Percentiles rank a stretch among this genome's conserved stretches.
These are phyloP conservation scores for Pseudoips prasinana DNA, from an alignment of 2,888 invertebrate genomes.

Conservation along the genomic window DNA sequence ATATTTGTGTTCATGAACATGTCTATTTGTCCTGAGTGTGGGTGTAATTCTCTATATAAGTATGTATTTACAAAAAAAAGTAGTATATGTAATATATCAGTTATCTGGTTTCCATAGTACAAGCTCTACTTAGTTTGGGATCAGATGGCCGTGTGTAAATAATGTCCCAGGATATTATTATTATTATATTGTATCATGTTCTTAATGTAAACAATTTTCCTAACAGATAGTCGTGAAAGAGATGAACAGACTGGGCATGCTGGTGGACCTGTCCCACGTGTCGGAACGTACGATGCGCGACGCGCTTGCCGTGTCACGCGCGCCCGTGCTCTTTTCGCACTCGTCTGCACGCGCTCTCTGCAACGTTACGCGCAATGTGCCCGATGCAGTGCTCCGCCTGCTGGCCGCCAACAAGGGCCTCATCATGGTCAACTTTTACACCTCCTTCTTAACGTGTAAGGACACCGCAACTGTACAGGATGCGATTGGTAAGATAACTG, in stretches of 20 bases:
- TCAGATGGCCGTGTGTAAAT: too few relatives aligned
- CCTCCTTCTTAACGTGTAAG: constrained; percentile 88
- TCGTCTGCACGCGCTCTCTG: constrained; percentile 91
- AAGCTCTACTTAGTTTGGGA: too few relatives aligned
- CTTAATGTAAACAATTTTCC: too few relatives aligned
- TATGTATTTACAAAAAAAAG: too few relatives aligned
- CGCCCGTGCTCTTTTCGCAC: constrained; percentile 93
- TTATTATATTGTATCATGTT: too few relatives aligned
- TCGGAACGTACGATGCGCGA: constrained; percentile 91
- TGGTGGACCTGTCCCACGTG: constrained; percentile 92
- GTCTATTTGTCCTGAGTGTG: too few relatives aligned
- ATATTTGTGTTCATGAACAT: too few relatives aligned
- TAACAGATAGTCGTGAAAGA: constrained; percentile 88
- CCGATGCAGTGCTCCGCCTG: constrained; percentile 87
- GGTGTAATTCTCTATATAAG: too few relatives aligned
- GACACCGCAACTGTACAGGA: constrained; percentile 89
- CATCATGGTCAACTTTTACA: constrained; percentile 94
- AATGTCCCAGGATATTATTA: too few relatives aligned
- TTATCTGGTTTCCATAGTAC: too few relatives aligned
- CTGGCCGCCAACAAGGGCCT: constrained; percentile 90
- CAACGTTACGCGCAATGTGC: constrained; percentile 91
- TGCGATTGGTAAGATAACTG: constrained; percentile 85
- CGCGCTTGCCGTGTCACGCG: constrained; percentile 87
- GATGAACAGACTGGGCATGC: constrained; percentile 95
- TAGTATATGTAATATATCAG: too few relatives aligned